These are phyloP conservation scores for Natator depressus DNA, from an alignment of 2,113 vertebrate genomes.

Conservation along the genomic window DNA sequence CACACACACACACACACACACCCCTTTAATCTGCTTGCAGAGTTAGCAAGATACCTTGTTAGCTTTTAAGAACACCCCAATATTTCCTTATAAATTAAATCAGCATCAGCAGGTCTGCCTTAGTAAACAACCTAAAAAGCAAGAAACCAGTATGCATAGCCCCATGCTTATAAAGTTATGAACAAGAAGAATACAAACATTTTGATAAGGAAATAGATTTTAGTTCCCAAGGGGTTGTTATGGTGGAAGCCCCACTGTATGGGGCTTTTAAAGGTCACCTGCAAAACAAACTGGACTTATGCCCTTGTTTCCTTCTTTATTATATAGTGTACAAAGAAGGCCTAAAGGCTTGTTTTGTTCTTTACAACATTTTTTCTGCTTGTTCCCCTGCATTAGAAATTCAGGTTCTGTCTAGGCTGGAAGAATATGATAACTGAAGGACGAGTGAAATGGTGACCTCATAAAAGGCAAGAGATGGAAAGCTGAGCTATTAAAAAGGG, in stretches of 20 bases:
- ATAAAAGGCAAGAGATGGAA: conserved; percentile 3
- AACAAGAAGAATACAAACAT: neutral
- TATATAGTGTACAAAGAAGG: neutral
- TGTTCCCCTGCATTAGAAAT: neutral
- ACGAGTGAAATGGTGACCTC: neutral
- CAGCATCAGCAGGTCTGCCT: neutral
- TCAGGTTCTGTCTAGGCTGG: neutral
- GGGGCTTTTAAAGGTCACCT: neutral
- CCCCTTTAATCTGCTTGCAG: neutral
- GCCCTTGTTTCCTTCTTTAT: neutral
- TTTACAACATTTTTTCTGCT: neutral
- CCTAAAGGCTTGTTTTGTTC: neutral
- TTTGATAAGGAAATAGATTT: neutral
- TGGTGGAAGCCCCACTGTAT: neutral
- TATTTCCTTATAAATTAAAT: neutral
- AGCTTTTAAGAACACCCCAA: conserved; percentile 8
- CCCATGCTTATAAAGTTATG: neutral
- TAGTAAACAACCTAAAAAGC: neutral
- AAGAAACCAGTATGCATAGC: neutral
- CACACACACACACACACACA: no score
- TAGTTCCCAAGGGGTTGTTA: neutral
- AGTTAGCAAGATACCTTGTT: neutral
- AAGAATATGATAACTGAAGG: neutral
- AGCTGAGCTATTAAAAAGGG: neutral
- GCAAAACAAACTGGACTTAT: neutral